Percentiles rank a stretch among this genome's conserved stretches.
phyloP scores from a whole-genome alignment of 2,113 vertebrate species.

The Sialia sialis region DNA sequence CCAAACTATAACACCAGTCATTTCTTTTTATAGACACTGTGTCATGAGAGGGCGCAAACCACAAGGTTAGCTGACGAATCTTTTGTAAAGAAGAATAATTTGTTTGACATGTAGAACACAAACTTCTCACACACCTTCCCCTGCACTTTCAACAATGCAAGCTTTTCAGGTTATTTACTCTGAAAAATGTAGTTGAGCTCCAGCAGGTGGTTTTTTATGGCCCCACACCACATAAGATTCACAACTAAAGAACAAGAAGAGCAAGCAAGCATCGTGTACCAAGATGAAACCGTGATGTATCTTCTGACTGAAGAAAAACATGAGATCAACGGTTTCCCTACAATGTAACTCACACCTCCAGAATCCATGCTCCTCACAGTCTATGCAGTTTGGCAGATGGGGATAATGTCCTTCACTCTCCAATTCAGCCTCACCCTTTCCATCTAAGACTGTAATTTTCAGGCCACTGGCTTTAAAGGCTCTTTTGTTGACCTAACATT shows the following conservation, averaged over 20 bases:
- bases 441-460: neutral
- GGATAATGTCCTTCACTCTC: neutral
- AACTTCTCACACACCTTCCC: neutral
- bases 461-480: neutral
- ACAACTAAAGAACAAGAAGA: neutral
- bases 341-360: neutral
- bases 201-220: neutral
- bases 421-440: neutral
- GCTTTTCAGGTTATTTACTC: neutral
- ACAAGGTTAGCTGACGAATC: neutral
- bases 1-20: neutral
- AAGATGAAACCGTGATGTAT: neutral
- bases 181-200: neutral
- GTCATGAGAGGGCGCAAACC: neutral
- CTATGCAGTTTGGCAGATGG: neutral
- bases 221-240: neutral
- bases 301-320: neutral
- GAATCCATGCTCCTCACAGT: neutral
- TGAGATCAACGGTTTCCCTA: neutral
- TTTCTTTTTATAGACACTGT: neutral
- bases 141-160: neutral
- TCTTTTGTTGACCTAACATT: neutral
- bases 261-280: neutral
- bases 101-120: neutral
- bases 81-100: neutral